Evolutionary conservation across 2,888 invertebrate genomes (phyloP).

Genomic region (Drosophila fulvimacula): DNA sequence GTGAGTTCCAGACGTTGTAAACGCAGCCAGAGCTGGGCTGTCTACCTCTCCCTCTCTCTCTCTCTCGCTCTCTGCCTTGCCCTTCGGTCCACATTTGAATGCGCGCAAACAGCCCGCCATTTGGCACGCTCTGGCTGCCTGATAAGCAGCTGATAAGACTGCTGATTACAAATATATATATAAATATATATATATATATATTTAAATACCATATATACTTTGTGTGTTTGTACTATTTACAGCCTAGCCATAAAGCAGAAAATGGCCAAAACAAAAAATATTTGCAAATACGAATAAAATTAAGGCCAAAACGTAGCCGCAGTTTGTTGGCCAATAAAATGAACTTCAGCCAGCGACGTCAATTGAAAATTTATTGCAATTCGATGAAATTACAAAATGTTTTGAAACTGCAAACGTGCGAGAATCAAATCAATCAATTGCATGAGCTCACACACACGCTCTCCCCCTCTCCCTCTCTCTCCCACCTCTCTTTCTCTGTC

Average conservation of each 20-base stretch:
- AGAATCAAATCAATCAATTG: constrained; percentile 36
- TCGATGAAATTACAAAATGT: constrained; percentile 13
- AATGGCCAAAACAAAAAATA: constrained; percentile 17
- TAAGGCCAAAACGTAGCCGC: constrained; percentile 19
- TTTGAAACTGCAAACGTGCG: constrained; percentile 38
- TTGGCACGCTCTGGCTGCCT: constrained; percentile 33
- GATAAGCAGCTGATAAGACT: constrained; percentile 51
- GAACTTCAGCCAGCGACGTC: constrained; percentile 34
- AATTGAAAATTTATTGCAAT: constrained; percentile 33
- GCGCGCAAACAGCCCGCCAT: constrained; percentile 14
- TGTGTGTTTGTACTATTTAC: constrained; percentile 8
- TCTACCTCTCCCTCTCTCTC: background rate
- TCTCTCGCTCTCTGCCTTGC: background rate
- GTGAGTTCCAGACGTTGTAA: background rate
- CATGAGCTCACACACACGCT: background rate
- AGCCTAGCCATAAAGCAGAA: constrained; percentile 20
- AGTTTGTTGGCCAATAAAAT: constrained; percentile 27
- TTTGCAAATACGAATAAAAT: constrained; percentile 18
- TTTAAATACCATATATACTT: background rate
- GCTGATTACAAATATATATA: background rate
- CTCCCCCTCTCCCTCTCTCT: background rate
- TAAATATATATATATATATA: background rate
- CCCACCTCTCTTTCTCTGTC: background rate
- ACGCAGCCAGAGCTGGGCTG: background rate
- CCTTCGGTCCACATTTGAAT: background rate